These are phyloP conservation scores for Gyrodactylus bullatarudis DNA, from an alignment of 1,140 invertebrate species.

Conservation along the genomic window DNA sequence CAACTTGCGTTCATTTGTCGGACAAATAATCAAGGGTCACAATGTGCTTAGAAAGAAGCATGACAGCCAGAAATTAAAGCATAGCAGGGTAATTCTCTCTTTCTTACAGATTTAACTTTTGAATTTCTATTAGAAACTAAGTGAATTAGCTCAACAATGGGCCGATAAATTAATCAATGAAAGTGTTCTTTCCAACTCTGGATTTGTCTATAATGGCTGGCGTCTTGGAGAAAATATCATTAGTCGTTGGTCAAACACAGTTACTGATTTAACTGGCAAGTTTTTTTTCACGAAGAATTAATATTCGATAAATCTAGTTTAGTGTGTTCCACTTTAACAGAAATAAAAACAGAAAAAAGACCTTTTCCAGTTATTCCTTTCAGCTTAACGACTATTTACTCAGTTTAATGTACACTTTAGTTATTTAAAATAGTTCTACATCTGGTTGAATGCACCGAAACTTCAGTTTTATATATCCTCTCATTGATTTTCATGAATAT, in stretches of 20 bases:
- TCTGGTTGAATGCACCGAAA: too few relatives aligned
- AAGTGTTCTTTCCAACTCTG: slow-evolving; percentile 35
- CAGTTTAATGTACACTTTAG: too few relatives aligned
- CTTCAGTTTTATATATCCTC: neutral
- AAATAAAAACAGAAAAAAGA: neutral
- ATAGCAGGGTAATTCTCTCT: neutral
- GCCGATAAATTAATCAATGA: slow-evolving; percentile 43
- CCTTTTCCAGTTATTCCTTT: neutral
- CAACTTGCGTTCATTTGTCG: slow-evolving; percentile 18
- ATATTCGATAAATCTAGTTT: neutral
- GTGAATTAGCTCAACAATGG: slow-evolving; percentile 42
- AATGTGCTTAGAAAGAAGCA: slow-evolving; percentile 42
- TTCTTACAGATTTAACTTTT: neutral
- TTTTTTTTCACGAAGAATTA: neutral
- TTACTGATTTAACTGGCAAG: slow-evolving; percentile 13
- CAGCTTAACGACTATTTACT: too few relatives aligned
- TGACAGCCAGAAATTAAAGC: slow-evolving; percentile 13
- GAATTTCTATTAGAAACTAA: slow-evolving; percentile 24
- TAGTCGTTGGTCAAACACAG: slow-evolving; percentile 13
- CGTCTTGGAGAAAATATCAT: slow-evolving; percentile 17
- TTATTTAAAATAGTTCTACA: too few relatives aligned
- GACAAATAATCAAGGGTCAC: slow-evolving; percentile 24
- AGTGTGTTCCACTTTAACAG: neutral
- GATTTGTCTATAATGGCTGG: slow-evolving; percentile 20
- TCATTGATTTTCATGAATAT: neutral